Evolutionary conservation across 2,797 vertebrate species (phyloP), one percentile per base, ranked within the genome.

Genomic region (Aythya fuligula): DNA sequence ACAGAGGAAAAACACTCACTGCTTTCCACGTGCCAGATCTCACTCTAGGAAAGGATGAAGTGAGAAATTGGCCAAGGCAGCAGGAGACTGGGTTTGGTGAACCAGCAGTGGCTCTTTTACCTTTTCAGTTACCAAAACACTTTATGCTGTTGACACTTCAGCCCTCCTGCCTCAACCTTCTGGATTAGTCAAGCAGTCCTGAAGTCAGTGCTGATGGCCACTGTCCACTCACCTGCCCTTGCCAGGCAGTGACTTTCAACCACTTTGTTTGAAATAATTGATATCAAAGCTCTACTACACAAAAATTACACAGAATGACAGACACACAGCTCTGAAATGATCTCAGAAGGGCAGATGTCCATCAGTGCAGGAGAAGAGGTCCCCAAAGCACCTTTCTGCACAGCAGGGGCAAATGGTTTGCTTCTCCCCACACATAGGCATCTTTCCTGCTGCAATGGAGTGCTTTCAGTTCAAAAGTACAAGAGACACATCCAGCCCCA

Each of bases 401-500:
- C n/a, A 58, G 8, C 12, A 4, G 24, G 4, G 3, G 11, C 6
- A 4, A 0, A 11, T 70, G n/a, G 56, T 49, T 69, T 75, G 6
- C 0, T n/a, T 54, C 22, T 80, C 9, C 20, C 13, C 3, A 1
- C 36, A 27, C 11, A 34, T 6, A 16, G 34, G 30, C 51, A 84
- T 8, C 16, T 81, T 4, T 72, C 9, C 45, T 88, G n/a, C 56
- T 70, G 13, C 24, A 58, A 32, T 0, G 2, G 60, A 7, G 6
- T 13, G 28, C 22, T 77, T 86, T 73, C 53, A 9, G 15, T 49
- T 82, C 45, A 22, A 20, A 69, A 57, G 32, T 5, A 10, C 17
- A 39, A 70, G 9, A 0, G 0, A 69, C 79, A 86, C 36, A 49
- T 17, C 14, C 1, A 1, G 15, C 9, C 28, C 36, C 19, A 17